phyloP scores from a whole-genome alignment of 2,888 invertebrate species.

The Azorinus chamasolen region DNA sequence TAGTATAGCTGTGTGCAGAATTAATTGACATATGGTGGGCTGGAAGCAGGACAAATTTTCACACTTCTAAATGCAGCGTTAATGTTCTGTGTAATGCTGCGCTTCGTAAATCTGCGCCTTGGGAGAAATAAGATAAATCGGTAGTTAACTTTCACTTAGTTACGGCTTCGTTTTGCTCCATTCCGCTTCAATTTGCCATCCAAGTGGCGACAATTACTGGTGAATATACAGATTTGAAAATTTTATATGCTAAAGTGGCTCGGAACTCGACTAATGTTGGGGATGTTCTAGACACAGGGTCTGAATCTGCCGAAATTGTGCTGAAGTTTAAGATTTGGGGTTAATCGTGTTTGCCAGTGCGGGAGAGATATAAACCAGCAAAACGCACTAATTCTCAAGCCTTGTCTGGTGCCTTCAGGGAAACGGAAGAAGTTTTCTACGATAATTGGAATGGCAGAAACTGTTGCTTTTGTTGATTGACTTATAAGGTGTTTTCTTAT shows the following conservation, averaged over 20 bases:
- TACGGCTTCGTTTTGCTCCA: conserved; percentile 46
- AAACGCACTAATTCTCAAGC: no score
- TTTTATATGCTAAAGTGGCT: conserved; percentile 40
- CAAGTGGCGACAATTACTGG: conserved; percentile 53
- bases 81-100: conserved; percentile 56
- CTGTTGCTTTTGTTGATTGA: no score
- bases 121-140: conserved; percentile 62
- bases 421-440: no score
- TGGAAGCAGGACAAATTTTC: conserved; percentile 49
- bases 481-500: no score
- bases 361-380: background rate
- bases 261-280: conserved; percentile 21
- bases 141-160: conserved; percentile 64
- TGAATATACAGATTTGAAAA: conserved; percentile 55
- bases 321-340: conserved; percentile 19
- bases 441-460: no score
- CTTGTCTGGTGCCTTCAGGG: no score
- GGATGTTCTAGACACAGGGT: conserved; percentile 35
- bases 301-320: conserved; percentile 26
- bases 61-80: conserved; percentile 64
- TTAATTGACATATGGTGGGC: conserved; percentile 64
- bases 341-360: conserved; percentile 29
- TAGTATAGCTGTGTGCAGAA: conserved; percentile 44
- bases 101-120: conserved; percentile 58
- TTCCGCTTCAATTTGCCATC: conserved; percentile 38